A percentile compares a stretch with the other conserved stretches of the same genome.
phyloP scores from a whole-genome alignment of 92 coral and sea anemone species.

The Phenganax stokvisi region DNA sequence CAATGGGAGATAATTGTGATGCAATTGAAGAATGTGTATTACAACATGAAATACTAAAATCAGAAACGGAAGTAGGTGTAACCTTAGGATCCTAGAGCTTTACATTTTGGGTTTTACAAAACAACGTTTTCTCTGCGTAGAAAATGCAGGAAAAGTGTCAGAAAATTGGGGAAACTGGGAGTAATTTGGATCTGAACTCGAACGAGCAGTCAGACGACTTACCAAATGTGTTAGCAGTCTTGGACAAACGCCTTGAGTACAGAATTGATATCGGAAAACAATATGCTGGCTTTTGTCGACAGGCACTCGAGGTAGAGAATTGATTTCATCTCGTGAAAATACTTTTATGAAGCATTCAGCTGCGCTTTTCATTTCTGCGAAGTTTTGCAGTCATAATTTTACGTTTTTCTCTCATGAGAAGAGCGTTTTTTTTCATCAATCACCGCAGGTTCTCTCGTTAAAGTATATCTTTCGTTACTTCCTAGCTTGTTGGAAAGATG shows the following conservation, averaged over 20 bases:
- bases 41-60: conserved; percentile 68
- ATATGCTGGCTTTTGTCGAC: conserved; percentile 87
- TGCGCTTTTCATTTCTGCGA: too few species aligned
- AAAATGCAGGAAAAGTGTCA: conserved; percentile 51
- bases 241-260: conserved; percentile 68
- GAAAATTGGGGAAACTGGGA: conserved; percentile 6
- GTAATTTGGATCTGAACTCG: conserved; percentile 35
- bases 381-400: too few species aligned
- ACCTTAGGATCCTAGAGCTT: too few species aligned
- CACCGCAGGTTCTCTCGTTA: not conserved
- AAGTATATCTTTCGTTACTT: not conserved
- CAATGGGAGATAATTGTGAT: conserved; percentile 71
- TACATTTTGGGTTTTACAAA: too few species aligned
- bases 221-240: conserved; percentile 58
- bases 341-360: too few species aligned
- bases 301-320: conserved; percentile 65
- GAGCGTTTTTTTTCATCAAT: too few species aligned
- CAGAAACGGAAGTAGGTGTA: conserved; percentile 66
- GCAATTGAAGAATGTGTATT: conserved; percentile 72
- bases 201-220: conserved; percentile 49
- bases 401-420: too few species aligned
- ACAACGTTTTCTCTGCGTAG: conserved; percentile 7
- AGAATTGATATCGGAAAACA: conserved; percentile 72
- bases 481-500: conserved; percentile 68
- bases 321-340: not conserved